A percentile compares a stretch with the other conserved stretches of the same genome.
Evolutionary conservation across 2,797 vertebrate species (phyloP).

Genomic region (Xiphophorus birchmanni): DNA sequence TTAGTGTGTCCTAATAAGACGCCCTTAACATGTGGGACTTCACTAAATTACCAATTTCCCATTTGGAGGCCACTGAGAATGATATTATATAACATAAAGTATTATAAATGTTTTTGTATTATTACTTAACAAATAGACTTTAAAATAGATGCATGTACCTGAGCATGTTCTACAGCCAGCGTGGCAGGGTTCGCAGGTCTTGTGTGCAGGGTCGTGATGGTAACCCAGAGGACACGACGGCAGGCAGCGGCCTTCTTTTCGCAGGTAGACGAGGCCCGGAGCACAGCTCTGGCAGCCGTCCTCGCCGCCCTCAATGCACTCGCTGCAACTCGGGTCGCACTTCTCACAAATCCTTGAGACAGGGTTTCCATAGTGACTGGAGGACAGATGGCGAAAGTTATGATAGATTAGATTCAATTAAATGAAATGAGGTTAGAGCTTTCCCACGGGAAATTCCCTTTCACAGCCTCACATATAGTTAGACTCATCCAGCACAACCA

Average conservation of each 20-base stretch:
- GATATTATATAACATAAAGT: neutral
- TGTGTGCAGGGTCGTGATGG: conserved; percentile 73
- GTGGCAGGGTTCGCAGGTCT: conserved; percentile 88
- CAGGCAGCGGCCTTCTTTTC: conserved; percentile 80
- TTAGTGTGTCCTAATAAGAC: neutral
- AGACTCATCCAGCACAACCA: conserved; percentile 12
- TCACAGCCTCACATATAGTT: conserved; percentile 26
- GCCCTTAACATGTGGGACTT: neutral
- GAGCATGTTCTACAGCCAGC: conserved; percentile 85
- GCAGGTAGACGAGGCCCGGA: conserved; percentile 81
- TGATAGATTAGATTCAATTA: conserved; percentile 61
- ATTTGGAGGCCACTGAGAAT: conserved; percentile 15
- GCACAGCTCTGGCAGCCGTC: conserved; percentile 87
- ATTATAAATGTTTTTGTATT: no score
- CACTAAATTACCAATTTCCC: conserved; percentile 3
- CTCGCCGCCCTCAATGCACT: conserved; percentile 78
- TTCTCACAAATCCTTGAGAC: conserved; percentile 80
- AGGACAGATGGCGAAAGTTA: conserved; percentile 44
- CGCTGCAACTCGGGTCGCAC: conserved; percentile 86
- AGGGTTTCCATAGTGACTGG: conserved; percentile 78
- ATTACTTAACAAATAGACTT: neutral
- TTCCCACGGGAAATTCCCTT: conserved; percentile 48
- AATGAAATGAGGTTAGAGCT: conserved; percentile 49
- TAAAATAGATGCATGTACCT: conserved; percentile 72
- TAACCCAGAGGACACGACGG: conserved; percentile 83